phyloP scores from a whole-genome alignment of 2,797 vertebrate species.

The Bovichtus variegatus region DNA sequence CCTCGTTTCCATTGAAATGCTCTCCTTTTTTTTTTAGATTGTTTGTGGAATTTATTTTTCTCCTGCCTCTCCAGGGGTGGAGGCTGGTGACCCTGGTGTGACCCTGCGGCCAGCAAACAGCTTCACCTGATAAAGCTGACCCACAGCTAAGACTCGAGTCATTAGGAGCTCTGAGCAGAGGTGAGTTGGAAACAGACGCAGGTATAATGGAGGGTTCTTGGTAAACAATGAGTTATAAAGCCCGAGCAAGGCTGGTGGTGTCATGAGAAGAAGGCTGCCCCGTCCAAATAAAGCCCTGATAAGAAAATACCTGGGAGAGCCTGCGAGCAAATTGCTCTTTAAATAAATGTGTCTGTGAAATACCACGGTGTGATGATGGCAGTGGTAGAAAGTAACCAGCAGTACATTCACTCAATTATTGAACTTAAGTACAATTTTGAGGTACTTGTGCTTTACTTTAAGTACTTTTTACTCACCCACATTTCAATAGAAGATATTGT shows the following conservation, averaged over 20 bases:
- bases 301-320: slow-evolving; percentile 74
- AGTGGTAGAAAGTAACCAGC: background rate
- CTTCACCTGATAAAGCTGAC: slow-evolving; percentile 86
- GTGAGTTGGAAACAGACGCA: slow-evolving; percentile 79
- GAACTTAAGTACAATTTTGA: background rate
- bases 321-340: slow-evolving; percentile 45
- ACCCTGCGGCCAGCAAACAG: slow-evolving; percentile 85
- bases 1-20: slow-evolving; percentile 65
- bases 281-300: slow-evolving; percentile 82
- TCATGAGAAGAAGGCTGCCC: slow-evolving; percentile 65
- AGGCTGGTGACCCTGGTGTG: slow-evolving; percentile 76
- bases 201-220: slow-evolving; percentile 84
- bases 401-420: background rate
- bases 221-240: slow-evolving; percentile 93
- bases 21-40: slow-evolving; percentile 46
- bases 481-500: background rate
- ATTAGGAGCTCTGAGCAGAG: slow-evolving; percentile 84
- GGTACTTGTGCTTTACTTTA: background rate
- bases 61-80: slow-evolving; percentile 53
- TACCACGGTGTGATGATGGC: slow-evolving; percentile 9
- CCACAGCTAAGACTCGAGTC: slow-evolving; percentile 83
- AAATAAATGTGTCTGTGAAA: slow-evolving; percentile 54
- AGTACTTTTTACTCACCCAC: background rate
- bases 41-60: slow-evolving; percentile 78
- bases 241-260: slow-evolving; percentile 76